Evolutionary conservation across 2,888 invertebrate species (phyloP).

Genomic region (Axea sp.): DNA sequence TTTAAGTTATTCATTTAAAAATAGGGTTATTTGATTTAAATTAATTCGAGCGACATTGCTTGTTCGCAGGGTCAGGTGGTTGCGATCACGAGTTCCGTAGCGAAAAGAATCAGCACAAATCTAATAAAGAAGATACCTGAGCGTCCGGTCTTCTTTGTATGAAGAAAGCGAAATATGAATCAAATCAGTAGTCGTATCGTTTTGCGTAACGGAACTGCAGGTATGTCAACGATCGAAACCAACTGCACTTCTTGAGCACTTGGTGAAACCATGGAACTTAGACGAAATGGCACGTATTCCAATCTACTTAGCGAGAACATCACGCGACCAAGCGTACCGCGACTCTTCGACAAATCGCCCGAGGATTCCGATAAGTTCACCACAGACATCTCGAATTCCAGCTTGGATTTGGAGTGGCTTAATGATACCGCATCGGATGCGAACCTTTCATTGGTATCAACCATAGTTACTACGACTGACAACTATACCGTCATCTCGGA

Average conservation of each 20-base stretch:
- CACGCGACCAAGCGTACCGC: conserved; percentile 46
- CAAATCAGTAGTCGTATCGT: conserved; percentile 6
- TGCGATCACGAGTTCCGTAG: conserved; percentile 9
- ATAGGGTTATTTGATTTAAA: background rate
- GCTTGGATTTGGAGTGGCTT: conserved; percentile 68
- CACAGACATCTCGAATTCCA: conserved; percentile 43
- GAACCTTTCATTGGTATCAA: conserved; percentile 53
- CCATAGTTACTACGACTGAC: conserved; percentile 65
- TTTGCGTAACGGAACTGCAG: conserved; percentile 26
- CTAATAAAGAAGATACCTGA: conserved; percentile 1
- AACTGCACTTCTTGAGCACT: conserved; percentile 45
- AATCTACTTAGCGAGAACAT: conserved; percentile 59
- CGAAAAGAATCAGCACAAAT: conserved; percentile 11
- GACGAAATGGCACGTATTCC: conserved; percentile 54
- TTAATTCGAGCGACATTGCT: conserved; percentile 1
- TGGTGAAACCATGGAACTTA: conserved; percentile 60
- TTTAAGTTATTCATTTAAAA: no score
- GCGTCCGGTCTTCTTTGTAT: background rate
- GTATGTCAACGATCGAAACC: conserved; percentile 38
- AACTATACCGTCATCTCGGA: conserved; percentile 75
- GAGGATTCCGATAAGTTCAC: conserved; percentile 37
- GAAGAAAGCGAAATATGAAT: conserved; percentile 31
- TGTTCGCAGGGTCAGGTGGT: conserved; percentile 29
- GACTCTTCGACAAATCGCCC: conserved; percentile 45
- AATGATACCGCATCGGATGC: conserved; percentile 63